Evolutionary conservation across 2,113 vertebrate species (phyloP).

Genomic region (Cryptomyrus ogoouensis): DNA sequence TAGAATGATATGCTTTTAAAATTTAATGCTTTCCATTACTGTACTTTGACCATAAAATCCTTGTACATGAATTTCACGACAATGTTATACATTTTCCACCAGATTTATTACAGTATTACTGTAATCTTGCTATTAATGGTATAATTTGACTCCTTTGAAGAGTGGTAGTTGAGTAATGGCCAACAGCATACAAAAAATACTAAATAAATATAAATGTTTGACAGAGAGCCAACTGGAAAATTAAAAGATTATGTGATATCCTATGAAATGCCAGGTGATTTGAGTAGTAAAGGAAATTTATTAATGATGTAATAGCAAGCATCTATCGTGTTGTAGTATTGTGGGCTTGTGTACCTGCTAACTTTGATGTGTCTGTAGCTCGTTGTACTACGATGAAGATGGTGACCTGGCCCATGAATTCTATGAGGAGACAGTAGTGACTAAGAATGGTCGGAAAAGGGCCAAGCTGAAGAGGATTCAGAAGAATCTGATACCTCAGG

Average conservation of each 20-base stretch:
- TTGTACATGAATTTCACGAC: neutral
- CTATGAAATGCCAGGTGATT: neutral
- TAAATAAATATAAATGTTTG: neutral
- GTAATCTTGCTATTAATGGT: neutral
- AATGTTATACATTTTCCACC: neutral
- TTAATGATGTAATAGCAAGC: neutral
- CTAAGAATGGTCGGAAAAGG: slow-evolving; percentile 89
- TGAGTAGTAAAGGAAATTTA: neutral
- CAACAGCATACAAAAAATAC: neutral
- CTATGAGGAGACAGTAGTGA: slow-evolving; percentile 95
- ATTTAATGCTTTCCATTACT: neutral
- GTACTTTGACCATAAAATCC: neutral
- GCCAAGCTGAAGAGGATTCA: slow-evolving; percentile 92
- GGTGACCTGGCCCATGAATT: slow-evolving; percentile 97
- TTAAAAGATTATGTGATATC: neutral
- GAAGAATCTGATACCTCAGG: slow-evolving; percentile 97
- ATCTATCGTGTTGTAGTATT: neutral
- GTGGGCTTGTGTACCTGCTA: neutral
- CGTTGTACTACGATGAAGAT: slow-evolving; percentile 93
- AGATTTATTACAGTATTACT: neutral
- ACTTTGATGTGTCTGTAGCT: slow-evolving; percentile 56
- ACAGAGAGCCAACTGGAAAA: neutral
- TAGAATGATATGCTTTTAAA: neutral
- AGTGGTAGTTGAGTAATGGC: neutral
- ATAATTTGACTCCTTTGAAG: neutral